phyloP scores from a whole-genome alignment of 2,888 invertebrate species.

The Auanema sp. region DNA sequence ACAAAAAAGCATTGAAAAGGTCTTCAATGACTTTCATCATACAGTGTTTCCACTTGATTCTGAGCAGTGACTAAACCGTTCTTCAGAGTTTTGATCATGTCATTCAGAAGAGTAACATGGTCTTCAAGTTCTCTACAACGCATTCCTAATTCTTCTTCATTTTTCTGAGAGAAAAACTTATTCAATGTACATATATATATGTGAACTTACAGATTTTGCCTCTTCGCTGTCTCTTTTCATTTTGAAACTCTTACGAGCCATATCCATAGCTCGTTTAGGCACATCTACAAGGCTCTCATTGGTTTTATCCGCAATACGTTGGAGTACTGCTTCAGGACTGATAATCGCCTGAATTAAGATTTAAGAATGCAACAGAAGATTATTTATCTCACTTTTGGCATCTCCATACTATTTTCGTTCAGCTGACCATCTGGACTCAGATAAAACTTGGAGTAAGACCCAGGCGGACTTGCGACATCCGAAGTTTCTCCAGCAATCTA shows the following conservation, averaged over 20 bases:
- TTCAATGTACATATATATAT: background rate
- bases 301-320: slow-evolving; percentile 32
- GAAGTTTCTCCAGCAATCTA: background rate
- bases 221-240: slow-evolving; percentile 35
- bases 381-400: slow-evolving; percentile 40
- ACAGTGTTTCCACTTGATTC: slow-evolving; percentile 54
- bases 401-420: slow-evolving; percentile 50
- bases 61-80: slow-evolving; percentile 49
- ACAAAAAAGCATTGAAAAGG: slow-evolving; percentile 5
- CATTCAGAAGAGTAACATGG: slow-evolving; percentile 48
- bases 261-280: slow-evolving; percentile 30
- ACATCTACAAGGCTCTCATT: slow-evolving; percentile 27
- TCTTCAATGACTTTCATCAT: slow-evolving; percentile 15
- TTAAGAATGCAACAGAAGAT: background rate
- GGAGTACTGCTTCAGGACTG: slow-evolving; percentile 32
- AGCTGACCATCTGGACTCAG: slow-evolving; percentile 52
- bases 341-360: slow-evolving; percentile 25
- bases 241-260: slow-evolving; percentile 32
- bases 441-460: slow-evolving; percentile 51
- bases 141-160: slow-evolving; percentile 28
- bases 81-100: slow-evolving; percentile 47
- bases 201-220: slow-evolving; percentile 26
- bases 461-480: background rate
- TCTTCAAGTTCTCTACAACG: slow-evolving; percentile 53
- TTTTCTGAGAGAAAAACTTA: background rate